Evolutionary conservation across 2,113 vertebrate species (phyloP).

Genomic region (Rhabdomys dilectus): DNA sequence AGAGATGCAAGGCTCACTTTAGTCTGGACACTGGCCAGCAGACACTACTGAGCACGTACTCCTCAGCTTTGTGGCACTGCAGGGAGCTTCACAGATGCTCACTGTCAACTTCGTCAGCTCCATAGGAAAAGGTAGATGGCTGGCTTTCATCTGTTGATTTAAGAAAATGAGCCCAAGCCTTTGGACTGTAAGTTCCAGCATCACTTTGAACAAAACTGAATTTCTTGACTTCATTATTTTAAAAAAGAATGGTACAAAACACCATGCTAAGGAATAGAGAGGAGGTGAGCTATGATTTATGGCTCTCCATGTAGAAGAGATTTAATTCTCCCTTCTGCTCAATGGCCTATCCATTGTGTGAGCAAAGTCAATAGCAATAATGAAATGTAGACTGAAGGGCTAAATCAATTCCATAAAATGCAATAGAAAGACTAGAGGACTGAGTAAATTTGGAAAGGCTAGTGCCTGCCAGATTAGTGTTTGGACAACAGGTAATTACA

Average conservation of each 20-base stretch:
- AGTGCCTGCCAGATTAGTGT: constrained; percentile 75
- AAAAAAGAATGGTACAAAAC: neutral
- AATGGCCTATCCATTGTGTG: constrained; percentile 65
- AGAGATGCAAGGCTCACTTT: accelerated
- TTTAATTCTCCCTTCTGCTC: constrained; percentile 74
- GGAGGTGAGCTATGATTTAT: constrained; percentile 65
- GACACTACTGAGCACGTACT: accelerated
- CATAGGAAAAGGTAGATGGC: neutral
- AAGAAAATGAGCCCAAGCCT: neutral
- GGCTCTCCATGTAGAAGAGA: constrained; percentile 23
- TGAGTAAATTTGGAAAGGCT: constrained; percentile 74
- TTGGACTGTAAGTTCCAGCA: neutral
- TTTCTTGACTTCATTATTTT: constrained; percentile 60
- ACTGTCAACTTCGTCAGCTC: neutral
- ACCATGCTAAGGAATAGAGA: constrained; percentile 41
- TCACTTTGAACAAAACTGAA: constrained; percentile 50
- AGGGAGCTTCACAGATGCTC: neutral
- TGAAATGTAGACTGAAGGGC: constrained; percentile 74
- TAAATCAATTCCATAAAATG: constrained; percentile 79
- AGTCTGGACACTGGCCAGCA: neutral
- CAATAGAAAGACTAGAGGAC: constrained; percentile 60
- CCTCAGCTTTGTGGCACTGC: neutral
- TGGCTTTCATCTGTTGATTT: neutral
- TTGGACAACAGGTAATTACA: constrained; percentile 81
- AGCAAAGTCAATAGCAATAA: constrained; percentile 81